Percentiles rank a stretch among this genome's conserved stretches.
Conservation (phyloP, 2,888 invertebrate genomes). For the Cremastinae sp. region DNA sequence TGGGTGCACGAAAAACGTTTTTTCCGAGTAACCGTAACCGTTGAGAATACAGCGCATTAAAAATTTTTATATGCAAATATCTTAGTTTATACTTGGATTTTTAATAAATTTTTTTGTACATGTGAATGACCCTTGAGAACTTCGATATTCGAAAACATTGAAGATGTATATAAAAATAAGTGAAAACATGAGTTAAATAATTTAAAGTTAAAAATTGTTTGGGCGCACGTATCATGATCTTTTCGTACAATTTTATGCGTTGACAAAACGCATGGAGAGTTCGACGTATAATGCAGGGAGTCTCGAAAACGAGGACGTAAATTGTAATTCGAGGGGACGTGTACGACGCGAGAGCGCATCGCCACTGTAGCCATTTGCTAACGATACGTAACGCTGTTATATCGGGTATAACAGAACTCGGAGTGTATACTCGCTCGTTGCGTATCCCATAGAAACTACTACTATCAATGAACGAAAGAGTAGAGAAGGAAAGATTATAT, state of each 20-base stretch:
- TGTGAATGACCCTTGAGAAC: no score
- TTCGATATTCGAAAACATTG: no score
- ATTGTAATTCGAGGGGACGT: conserved; percentile 64
- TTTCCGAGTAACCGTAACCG: no score
- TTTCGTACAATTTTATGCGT: conserved; percentile 18
- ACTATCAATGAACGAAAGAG: conserved; percentile 51
- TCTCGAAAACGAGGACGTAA: conserved; percentile 59
- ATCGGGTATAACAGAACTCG: conserved; percentile 17
- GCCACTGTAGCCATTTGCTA: conserved; percentile 65
- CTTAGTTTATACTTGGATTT: no score
- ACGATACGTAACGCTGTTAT: conserved; percentile 36
- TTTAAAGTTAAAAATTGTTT: no score
- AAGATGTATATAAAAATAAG: no score
- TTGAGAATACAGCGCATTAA: no score
- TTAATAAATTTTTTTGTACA: no score
- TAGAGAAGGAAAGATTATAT: background rate
- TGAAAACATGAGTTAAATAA: no score
- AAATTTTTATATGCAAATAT: no score
- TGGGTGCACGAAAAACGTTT: no score
- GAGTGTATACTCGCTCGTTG: conserved; percentile 40
- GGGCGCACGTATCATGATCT: background rate
- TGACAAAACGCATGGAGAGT: conserved; percentile 33
- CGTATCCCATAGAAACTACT: conserved; percentile 26
- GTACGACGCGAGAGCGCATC: conserved; percentile 58
- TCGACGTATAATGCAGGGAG: conserved; percentile 10